Evolutionary conservation across 2,113 vertebrate genomes (phyloP), one percentile per base, ranked within the genome.

Genomic region (Pluvialis apricaria): DNA sequence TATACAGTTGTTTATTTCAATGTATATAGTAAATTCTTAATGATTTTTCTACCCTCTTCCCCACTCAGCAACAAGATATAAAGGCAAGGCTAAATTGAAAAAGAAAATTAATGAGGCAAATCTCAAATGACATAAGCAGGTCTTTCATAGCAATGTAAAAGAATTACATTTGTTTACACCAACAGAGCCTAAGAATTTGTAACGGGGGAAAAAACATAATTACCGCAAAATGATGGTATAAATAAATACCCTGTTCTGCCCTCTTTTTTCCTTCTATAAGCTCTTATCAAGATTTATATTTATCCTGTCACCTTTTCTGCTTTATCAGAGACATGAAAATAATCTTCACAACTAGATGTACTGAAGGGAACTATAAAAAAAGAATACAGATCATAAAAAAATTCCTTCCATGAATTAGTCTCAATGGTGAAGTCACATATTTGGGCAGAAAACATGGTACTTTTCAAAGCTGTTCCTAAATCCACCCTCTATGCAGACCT

Each of bases 401-500:
- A 52, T 51, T 76, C 16, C 6, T 55, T 62, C 15, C 4, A 14
- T 14, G 1, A 71, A 42, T 45, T 76, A 58, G 5, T 82, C 17
- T 52, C 10, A 45, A 1, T 28, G 4, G 6, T 78, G 51, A 75
- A 70, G 38, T 38, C 32, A 11, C 12, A 13, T 60, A 62, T 68
- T 66, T 79, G 15, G 22, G 5, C 4, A 62, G 64, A 57, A 87
- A 73, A 34, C 5, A 21, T 22, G 5, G 2, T n/a, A 34, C 2
- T n/a, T 86, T 72, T 80, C 17, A 80, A 64, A 55, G 5, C 12
- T 29, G 2, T n/a, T 4, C 20, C 13, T 68, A 68, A 80, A n/a
- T 1, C 2, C 11, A 65, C 2, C 0, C 7, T 69, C 77, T n/a
- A 47, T 0, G 0, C 4, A 57, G 29, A 82, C 9, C 10, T 64